phyloP scores from a whole-genome alignment of 2,888 invertebrate genomes.

The Drosophila vallismaia region DNA sequence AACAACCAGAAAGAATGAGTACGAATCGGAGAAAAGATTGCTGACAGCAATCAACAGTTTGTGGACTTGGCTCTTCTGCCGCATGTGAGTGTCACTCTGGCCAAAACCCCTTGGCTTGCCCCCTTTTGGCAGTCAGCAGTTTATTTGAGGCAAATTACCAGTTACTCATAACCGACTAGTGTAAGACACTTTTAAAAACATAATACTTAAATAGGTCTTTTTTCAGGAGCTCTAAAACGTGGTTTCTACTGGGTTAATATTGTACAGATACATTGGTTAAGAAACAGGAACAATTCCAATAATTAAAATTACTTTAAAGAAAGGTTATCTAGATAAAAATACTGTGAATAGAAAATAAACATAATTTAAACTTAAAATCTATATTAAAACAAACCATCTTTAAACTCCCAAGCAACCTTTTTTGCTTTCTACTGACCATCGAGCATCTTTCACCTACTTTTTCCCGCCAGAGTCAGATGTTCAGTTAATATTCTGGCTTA shows the following conservation, averaged over 20 bases:
- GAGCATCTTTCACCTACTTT: conserved; percentile 25
- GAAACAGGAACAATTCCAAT: too few relatives aligned
- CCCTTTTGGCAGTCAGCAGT: conserved; percentile 48
- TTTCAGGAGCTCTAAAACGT: too few relatives aligned
- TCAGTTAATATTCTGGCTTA: conserved; percentile 19
- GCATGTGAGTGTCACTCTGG: conserved; percentile 58
- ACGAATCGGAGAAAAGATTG: conserved; percentile 50
- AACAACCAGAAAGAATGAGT: conserved; percentile 14
- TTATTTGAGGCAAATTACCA: conserved; percentile 23
- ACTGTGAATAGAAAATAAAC: too few relatives aligned
- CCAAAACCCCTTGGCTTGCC: conserved; percentile 7
- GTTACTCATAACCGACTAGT: conserved; percentile 11
- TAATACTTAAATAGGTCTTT: too few relatives aligned
- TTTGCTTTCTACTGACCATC: background rate
- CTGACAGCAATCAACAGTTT: conserved; percentile 63
- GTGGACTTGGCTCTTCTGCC: conserved; percentile 49
- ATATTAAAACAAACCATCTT: too few relatives aligned
- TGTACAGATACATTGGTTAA: too few relatives aligned
- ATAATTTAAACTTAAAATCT: too few relatives aligned
- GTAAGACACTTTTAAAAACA: background rate
- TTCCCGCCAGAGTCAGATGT: background rate
- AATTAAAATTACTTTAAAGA: too few relatives aligned
- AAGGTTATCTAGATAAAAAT: too few relatives aligned
- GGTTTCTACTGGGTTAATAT: too few relatives aligned
- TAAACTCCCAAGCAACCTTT: too few relatives aligned